Percentiles rank a stretch among this genome's conserved stretches.
These are phyloP conservation scores for Cacoxenus indagator DNA, from an alignment of 2,888 invertebrate species.

Conservation along the genomic window DNA sequence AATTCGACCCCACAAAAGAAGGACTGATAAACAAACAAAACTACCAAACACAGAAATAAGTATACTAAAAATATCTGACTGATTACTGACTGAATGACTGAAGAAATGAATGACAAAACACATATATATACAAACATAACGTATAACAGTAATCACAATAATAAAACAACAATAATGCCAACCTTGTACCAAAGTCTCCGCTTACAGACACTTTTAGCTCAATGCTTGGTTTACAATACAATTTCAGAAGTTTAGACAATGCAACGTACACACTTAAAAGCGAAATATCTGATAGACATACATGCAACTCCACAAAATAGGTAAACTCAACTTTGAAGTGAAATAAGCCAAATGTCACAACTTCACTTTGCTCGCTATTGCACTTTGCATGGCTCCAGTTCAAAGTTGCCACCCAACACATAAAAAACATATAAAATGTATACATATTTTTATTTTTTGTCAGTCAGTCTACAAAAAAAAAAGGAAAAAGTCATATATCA, in stretches of 20 bases:
- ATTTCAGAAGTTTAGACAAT: neutral
- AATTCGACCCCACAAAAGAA: too few species aligned
- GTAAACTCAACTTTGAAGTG: neutral
- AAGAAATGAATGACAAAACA: conserved; percentile 32
- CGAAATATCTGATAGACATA: neutral
- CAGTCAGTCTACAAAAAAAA: neutral
- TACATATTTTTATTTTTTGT: neutral
- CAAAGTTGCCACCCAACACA: neutral
- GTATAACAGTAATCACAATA: conserved; percentile 20
- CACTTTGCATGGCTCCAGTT: neutral
- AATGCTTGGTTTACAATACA: neutral
- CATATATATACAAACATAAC: conserved; percentile 21
- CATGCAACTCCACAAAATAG: neutral
- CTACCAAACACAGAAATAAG: too few species aligned
- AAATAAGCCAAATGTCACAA: neutral
- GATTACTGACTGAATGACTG: too few species aligned
- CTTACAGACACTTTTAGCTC: conserved; percentile 35
- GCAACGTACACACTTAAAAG: neutral
- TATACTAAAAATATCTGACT: too few species aligned
- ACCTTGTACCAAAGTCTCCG: conserved; percentile 55
- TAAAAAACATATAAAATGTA: neutral
- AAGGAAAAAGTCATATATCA: neutral
- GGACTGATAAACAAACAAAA: too few species aligned
- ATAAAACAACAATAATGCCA: conserved; percentile 56
- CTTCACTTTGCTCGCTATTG: neutral